These are phyloP conservation scores for Pseudococcus viburni DNA, from an alignment of 2,888 invertebrate genomes.

Conservation along the genomic window DNA sequence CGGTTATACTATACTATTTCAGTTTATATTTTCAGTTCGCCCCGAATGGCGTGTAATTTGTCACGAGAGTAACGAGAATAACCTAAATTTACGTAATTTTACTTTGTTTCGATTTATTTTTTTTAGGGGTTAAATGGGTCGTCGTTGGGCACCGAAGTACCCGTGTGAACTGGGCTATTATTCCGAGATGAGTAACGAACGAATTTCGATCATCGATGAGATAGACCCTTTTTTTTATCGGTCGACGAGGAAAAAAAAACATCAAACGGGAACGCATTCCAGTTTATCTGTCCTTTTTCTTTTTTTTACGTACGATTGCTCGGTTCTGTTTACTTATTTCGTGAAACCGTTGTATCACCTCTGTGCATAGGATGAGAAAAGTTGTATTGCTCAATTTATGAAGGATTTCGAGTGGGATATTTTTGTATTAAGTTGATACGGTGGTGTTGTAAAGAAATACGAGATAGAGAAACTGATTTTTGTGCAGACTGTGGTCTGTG, in stretches of 20 bases:
- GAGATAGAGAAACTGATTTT: background rate
- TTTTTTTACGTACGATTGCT: background rate
- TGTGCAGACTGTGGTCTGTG: background rate
- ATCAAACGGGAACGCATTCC: background rate
- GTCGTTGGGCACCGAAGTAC: background rate
- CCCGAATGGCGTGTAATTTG: slow-evolving; percentile 29
- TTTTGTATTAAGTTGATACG: background rate
- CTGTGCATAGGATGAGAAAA: background rate
- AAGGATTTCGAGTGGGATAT: background rate
- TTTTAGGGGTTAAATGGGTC: background rate
- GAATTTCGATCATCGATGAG: slow-evolving; percentile 18
- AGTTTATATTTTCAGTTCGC: slow-evolving; percentile 28
- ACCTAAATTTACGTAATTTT: slow-evolving; percentile 49
- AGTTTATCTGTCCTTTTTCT: background rate
- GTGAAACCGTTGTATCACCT: background rate
- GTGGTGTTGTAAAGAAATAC: background rate
- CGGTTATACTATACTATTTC: slow-evolving; percentile 38
- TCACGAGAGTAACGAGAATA: slow-evolving; percentile 31
- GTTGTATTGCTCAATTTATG: slow-evolving; percentile 16
- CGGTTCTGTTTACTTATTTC: slow-evolving; percentile 13
- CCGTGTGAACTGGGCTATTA: slow-evolving; percentile 1
- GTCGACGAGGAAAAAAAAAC: background rate
- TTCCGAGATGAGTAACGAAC: slow-evolving; percentile 23
- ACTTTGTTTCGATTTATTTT: slow-evolving; percentile 39
- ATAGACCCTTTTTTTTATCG: slow-evolving; percentile 10